These are phyloP conservation scores for Dromius quadrimaculatus DNA, from an alignment of 2,888 invertebrate species.

Conservation along the genomic window DNA sequence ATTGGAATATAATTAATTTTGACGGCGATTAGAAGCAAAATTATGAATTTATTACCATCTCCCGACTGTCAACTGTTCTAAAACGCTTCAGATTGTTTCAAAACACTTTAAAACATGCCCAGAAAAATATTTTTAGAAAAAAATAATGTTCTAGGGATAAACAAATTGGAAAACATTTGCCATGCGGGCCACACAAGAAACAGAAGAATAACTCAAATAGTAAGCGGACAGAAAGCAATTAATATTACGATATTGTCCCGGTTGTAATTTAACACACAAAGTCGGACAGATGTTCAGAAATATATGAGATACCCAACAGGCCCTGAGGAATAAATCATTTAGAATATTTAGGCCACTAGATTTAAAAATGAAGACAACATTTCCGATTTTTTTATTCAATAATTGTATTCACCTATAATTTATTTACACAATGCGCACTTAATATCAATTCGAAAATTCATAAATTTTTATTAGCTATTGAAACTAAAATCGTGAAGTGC, in stretches of 20 bases:
- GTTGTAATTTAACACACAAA: slow-evolving; percentile 44
- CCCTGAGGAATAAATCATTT: neutral
- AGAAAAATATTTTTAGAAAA: too few species aligned
- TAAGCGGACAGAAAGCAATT: slow-evolving; percentile 46
- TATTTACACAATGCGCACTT: slow-evolving; percentile 7
- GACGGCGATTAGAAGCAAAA: too few species aligned
- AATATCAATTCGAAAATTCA: slow-evolving; percentile 30
- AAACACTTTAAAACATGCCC: too few species aligned
- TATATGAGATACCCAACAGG: neutral
- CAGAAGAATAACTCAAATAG: too few species aligned
- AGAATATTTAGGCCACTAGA: neutral
- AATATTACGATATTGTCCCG: slow-evolving; percentile 44
- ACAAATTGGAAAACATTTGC: too few species aligned
- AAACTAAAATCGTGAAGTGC: slow-evolving; percentile 26
- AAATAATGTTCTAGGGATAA: too few species aligned
- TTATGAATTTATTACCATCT: too few species aligned
- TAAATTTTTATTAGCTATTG: slow-evolving; percentile 25
- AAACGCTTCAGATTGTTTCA: too few species aligned
- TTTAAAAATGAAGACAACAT: neutral
- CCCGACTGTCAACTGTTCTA: too few species aligned
- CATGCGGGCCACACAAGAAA: too few species aligned
- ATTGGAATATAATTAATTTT: too few species aligned
- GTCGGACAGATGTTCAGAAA: slow-evolving; percentile 47
- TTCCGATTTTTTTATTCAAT: neutral
- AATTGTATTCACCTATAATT: neutral